Percentiles rank a stretch among this genome's conserved stretches.
These are phyloP conservation scores for Cyanoderma ruficeps DNA, from an alignment of 2,113 vertebrate genomes.

Conservation along the genomic window DNA sequence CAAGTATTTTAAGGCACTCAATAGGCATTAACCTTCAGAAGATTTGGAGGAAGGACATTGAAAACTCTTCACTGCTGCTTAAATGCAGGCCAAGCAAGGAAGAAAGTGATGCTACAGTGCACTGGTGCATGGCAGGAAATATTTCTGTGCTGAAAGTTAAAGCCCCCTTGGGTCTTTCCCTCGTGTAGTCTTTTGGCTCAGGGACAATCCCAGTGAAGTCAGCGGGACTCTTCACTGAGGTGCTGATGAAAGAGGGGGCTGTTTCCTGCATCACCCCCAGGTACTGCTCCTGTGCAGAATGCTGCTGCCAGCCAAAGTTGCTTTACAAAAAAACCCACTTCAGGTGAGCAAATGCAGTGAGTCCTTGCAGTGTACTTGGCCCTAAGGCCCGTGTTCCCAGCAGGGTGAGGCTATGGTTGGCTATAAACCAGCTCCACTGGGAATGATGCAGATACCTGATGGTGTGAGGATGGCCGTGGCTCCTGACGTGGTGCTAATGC, in stretches of 20 bases:
- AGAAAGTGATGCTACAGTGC: neutral
- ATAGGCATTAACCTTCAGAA: neutral
- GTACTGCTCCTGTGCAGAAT: neutral
- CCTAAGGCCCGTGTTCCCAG: neutral
- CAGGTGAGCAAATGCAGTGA: neutral
- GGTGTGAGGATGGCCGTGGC: neutral
- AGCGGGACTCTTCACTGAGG: rapidly evolving
- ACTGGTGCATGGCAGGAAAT: neutral
- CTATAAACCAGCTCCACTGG: neutral
- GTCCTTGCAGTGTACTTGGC: neutral
- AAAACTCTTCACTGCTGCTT: neutral
- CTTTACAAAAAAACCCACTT: neutral
- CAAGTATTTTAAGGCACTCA: neutral
- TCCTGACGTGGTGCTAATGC: rapidly evolving
- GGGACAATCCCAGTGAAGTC: neutral
- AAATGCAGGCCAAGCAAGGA: neutral
- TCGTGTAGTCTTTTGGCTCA: neutral
- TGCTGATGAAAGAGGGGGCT: rapidly evolving
- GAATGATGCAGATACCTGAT: rapidly evolving
- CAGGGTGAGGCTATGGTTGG: neutral
- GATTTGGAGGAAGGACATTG: neutral
- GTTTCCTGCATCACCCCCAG: neutral
- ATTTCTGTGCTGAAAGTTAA: neutral
- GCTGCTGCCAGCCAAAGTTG: neutral
- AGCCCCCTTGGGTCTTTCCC: neutral